phyloP scores from a whole-genome alignment of 2,797 vertebrate genomes.

The Eleutherodactylus coqui region DNA sequence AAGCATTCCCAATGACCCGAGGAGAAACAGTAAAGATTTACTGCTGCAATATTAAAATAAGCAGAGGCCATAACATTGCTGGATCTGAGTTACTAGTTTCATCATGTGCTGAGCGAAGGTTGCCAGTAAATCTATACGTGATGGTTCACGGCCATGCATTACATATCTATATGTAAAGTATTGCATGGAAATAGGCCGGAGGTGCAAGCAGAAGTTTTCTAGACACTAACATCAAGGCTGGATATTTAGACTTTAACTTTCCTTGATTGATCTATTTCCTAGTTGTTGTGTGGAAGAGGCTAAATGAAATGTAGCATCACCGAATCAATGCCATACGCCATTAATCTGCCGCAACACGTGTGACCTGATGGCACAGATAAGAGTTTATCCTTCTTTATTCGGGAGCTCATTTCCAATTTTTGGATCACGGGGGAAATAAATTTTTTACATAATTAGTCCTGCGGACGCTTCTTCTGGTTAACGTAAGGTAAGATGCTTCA shows the following conservation, averaged over 20 bases:
- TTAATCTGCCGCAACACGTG: not conserved
- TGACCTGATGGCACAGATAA: not conserved
- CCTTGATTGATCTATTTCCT: conserved; percentile 22
- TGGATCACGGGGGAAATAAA: not conserved
- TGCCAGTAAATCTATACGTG: conserved; percentile 36
- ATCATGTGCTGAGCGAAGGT: conserved; percentile 29
- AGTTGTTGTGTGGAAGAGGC: not conserved
- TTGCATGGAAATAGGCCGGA: conserved; percentile 2
- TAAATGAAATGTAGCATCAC: conserved; percentile 7
- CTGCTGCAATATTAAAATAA: conserved; percentile 32
- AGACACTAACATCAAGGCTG: conserved; percentile 39
- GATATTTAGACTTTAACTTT: conserved; percentile 30
- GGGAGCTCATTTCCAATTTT: not conserved
- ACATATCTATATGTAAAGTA: conserved; percentile 14
- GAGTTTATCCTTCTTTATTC: not conserved
- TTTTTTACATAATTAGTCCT: not conserved
- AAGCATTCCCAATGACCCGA: conserved; percentile 1
- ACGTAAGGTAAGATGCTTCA: not conserved
- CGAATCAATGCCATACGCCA: conserved; percentile 8
- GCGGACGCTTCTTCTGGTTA: not conserved
- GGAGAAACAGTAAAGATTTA: conserved; percentile 30
- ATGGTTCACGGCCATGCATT: not conserved
- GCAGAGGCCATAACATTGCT: conserved; percentile 26
- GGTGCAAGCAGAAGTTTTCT: not conserved
- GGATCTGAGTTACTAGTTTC: conserved; percentile 7